Evolutionary conservation across 2,888 invertebrate species (phyloP).

Genomic region (Fragum whitleyi): DNA sequence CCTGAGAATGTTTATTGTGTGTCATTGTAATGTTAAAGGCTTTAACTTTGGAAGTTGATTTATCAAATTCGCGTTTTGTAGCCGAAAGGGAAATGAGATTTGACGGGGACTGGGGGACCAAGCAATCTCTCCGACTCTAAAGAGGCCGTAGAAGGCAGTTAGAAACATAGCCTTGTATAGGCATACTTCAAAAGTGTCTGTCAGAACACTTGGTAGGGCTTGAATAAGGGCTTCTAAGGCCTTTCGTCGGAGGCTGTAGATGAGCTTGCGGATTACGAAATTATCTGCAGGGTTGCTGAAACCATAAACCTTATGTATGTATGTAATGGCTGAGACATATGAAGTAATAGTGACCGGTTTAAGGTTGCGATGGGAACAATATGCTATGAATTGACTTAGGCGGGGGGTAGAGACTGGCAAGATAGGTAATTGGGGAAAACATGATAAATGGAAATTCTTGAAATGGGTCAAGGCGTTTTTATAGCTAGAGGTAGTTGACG

Average conservation of each 20-base stretch:
- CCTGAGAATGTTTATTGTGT: background rate
- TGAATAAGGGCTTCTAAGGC: background rate
- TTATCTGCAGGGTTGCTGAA: slow-evolving; percentile 1
- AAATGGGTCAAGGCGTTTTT: slow-evolving; percentile 29
- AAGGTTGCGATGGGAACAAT: background rate
- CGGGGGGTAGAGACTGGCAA: slow-evolving; percentile 17
- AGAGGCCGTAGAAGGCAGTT: background rate
- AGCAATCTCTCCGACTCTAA: background rate
- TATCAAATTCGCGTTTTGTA: background rate
- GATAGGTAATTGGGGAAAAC: background rate
- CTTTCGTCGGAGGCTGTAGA: slow-evolving; percentile 11
- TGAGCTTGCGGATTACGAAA: slow-evolving; percentile 36
- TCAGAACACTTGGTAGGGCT: background rate
- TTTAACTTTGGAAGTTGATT: background rate
- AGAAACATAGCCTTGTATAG: background rate
- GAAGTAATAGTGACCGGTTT: slow-evolving; percentile 32
- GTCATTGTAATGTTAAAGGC: background rate
- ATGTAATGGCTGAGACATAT: slow-evolving; percentile 31
- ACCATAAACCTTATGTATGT: slow-evolving; percentile 32
- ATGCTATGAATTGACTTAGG: slow-evolving; percentile 40
- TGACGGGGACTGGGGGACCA: background rate
- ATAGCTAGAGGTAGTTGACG: slow-evolving; percentile 34
- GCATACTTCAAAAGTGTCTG: background rate
- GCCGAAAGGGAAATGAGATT: background rate
- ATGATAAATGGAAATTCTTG: slow-evolving; percentile 13